Evolutionary conservation across 2,888 invertebrate species (phyloP).

Genomic region (Auanema freiburgensis): DNA sequence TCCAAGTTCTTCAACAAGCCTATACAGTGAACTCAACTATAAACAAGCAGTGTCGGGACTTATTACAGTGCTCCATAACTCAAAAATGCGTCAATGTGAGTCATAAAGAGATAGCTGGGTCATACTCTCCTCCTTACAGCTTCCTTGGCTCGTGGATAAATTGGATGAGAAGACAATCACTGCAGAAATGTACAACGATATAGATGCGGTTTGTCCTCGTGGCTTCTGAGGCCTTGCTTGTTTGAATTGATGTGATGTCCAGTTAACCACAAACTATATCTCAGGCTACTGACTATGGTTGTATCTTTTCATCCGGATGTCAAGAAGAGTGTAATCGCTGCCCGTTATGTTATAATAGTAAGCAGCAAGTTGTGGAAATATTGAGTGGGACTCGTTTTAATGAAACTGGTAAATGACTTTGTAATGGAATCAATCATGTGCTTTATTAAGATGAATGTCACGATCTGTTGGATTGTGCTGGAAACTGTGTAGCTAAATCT

Average conservation of each 20-base stretch:
- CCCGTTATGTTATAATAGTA: conserved; percentile 51
- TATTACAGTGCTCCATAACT: conserved; percentile 49
- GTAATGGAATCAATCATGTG: too few relatives aligned
- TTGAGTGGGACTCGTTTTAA: conserved; percentile 49
- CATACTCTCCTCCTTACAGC: conserved; percentile 23
- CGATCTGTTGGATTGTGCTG: conserved; percentile 52
- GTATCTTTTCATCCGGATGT: conserved; percentile 59
- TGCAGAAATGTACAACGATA: conserved; percentile 52
- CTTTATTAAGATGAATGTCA: conserved; percentile 46
- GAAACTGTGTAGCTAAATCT: conserved; percentile 50
- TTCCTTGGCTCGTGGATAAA: conserved; percentile 33
- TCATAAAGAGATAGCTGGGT: background rate
- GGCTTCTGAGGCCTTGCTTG: background rate
- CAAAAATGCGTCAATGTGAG: conserved; percentile 52
- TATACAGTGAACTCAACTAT: conserved; percentile 20
- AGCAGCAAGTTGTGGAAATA: conserved; percentile 56
- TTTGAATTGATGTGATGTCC: too few relatives aligned
- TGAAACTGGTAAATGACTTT: conserved; percentile 27
- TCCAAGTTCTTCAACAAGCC: too few relatives aligned
- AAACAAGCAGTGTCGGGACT: conserved; percentile 48
- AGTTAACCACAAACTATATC: conserved; percentile 17
- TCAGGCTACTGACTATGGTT: conserved; percentile 58
- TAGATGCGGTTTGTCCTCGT: conserved; percentile 45
- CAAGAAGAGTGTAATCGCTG: conserved; percentile 58
- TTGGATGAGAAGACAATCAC: conserved; percentile 48